phyloP scores from a whole-genome alignment of 2,888 invertebrate species.

The Acleris cristana region DNA sequence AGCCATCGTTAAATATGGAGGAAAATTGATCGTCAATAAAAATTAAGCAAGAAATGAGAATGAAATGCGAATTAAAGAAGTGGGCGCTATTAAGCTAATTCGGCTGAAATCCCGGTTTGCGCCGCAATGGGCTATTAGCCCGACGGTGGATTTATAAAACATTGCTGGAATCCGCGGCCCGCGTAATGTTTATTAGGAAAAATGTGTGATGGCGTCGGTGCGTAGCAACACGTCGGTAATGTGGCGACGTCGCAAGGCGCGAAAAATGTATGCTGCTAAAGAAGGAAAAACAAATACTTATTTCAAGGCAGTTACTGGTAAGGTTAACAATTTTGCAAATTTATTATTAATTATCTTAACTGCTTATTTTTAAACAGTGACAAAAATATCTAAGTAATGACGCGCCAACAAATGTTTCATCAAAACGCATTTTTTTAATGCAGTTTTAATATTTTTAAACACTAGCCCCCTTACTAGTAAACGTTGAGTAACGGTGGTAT shows the following conservation, averaged over 20 bases:
- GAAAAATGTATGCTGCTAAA: no score
- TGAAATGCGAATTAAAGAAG: constrained; percentile 71
- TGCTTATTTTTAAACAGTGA: no score
- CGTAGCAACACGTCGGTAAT: constrained; percentile 47
- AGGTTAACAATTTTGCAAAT: no score
- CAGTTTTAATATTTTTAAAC: no score
- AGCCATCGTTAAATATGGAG: constrained; percentile 41
- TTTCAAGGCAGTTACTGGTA: no score
- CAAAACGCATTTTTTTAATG: no score
- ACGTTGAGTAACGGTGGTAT: no score
- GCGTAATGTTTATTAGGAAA: constrained; percentile 77
- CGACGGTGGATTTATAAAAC: constrained; percentile 73
- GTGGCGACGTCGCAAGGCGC: constrained; percentile 33
- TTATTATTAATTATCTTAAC: no score
- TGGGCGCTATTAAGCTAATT: constrained; percentile 73
- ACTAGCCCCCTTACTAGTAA: no score
- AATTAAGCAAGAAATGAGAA: constrained; percentile 56
- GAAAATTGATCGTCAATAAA: constrained; percentile 45
- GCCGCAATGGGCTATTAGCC: constrained; percentile 73
- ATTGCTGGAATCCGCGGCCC: constrained; percentile 63
- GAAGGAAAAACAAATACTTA: no score
- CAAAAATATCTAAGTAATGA: no score
- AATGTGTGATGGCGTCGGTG: constrained; percentile 56
- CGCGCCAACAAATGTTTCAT: no score
- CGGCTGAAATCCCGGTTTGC: constrained; percentile 68